phyloP scores from a whole-genome alignment of 2,113 vertebrate genomes.

The Misgurnus mizolepis region DNA sequence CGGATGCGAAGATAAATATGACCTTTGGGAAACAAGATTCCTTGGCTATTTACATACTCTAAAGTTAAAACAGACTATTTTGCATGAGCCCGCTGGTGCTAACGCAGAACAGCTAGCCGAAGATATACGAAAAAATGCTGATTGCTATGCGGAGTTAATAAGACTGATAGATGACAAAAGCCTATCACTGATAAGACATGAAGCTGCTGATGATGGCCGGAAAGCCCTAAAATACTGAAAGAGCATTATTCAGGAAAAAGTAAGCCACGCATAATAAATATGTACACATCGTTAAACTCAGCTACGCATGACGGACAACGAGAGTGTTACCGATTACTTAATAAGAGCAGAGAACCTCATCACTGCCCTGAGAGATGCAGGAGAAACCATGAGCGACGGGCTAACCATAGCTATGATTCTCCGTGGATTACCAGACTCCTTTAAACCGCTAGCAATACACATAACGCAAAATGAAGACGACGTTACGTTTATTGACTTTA shows the following conservation, averaged over 20 bases:
- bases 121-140: conserved; percentile 27
- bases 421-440: too few species aligned
- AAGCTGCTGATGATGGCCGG: conserved; percentile 37
- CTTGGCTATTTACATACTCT: background rate
- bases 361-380: too few species aligned
- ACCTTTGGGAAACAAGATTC: conserved; percentile 16
- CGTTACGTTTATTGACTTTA: too few species aligned
- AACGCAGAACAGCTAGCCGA: background rate
- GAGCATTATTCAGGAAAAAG: conserved; percentile 45
- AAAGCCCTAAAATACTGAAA: conserved; percentile 26
- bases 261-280: background rate
- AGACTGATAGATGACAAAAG: conserved; percentile 13
- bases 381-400: too few species aligned
- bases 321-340: too few species aligned
- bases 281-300: too few species aligned
- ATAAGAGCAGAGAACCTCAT: too few species aligned
- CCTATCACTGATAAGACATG: conserved; percentile 22
- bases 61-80: conserved; percentile 15
- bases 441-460: too few species aligned
- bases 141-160: background rate
- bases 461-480: too few species aligned
- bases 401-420: too few species aligned
- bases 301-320: too few species aligned
- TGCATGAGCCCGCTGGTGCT: background rate
- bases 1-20: background rate